phyloP scores from a whole-genome alignment of 2,113 vertebrate species.

The Rutilus rutilus region DNA sequence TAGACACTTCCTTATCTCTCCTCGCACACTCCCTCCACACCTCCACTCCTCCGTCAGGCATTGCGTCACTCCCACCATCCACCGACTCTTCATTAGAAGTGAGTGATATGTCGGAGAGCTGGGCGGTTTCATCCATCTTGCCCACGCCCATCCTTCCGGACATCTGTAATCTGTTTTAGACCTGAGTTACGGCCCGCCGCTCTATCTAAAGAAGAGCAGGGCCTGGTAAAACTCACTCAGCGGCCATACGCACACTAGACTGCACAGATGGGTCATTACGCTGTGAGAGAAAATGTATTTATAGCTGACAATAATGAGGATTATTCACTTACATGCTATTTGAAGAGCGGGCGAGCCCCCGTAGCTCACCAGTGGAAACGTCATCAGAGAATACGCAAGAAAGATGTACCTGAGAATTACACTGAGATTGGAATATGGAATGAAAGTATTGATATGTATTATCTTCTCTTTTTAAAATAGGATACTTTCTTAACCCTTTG shows the following conservation, averaged over 20 bases:
- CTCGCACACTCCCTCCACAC: constrained; percentile 38
- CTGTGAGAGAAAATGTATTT: constrained; percentile 27
- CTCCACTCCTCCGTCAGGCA: constrained; percentile 41
- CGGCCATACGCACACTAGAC: neutral
- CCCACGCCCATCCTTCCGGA: constrained; percentile 20
- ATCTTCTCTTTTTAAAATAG: neutral
- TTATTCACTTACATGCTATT: constrained; percentile 22
- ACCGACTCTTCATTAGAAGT: constrained; percentile 30
- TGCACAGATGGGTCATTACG: constrained; percentile 43
- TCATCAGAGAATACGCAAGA: neutral
- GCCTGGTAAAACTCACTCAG: neutral
- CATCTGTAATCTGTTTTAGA: constrained; percentile 40
- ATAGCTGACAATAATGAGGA: constrained; percentile 37
- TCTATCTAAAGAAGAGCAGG: constrained; percentile 41
- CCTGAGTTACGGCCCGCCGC: constrained; percentile 6
- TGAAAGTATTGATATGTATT: neutral
- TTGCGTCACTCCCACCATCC: constrained; percentile 37
- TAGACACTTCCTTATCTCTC: constrained; percentile 41
- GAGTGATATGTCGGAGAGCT: constrained; percentile 40
- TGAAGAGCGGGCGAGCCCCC: neutral
- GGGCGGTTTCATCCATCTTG: constrained; percentile 40
- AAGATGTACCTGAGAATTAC: neutral
- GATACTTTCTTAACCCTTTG: neutral
- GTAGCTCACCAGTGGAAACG: neutral
- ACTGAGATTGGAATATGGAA: neutral